Base-by-base conservation (phyloP, 2,113 vertebrate genomes). In the Albula goreensis region DNA sequence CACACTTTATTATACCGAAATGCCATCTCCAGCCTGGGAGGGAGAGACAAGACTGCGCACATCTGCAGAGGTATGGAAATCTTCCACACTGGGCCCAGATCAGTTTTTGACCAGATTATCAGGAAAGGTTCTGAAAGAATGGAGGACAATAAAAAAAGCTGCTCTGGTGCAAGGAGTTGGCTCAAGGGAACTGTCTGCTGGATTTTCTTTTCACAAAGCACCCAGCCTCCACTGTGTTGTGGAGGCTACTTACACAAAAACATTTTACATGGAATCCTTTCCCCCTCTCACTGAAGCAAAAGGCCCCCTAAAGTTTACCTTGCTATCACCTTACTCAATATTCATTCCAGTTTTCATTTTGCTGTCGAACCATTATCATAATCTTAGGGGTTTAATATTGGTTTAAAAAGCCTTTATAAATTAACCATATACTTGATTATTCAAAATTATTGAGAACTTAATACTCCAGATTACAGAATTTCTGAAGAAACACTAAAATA, bases 71-170 rank as follows among this genome's bases (percentile, higher is more conserved):
- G n/a, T 51, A 25, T 9, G 50, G 25, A 19, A n/a, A 15, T 15
- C 41, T n/a, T 57, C 52, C 13, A 2, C 82, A 15, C 41, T 50
- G 83, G 63, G 60, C 63, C 83, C 60, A 63, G 60, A 49, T 74
- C 48, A 66, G 63, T 49, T 83, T 60, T 56, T 48, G n/a, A 83
- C 66, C 70, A 63, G 83, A 78, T 78, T 85, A 78, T 53, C 70
- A 52, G 83, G 53, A 50, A 63, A n/a, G n/a, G 83, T 70, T 85
- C 51, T 79, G 70, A 49, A 77, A 31, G 17, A 53, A n/a, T 52
- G 3, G 25, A 70, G 51, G 9, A 57, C 31, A 79, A 56, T 60
- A 9, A 66, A 66, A 66, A 19, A n/a, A 63, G 83, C 48, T 50
- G 11, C 63, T n/a, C 11, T 51, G 49, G 83, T 74, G 49, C 83